These are phyloP conservation scores for Euschistus heros DNA, from an alignment of 1,140 invertebrate species.

Conservation along the genomic window DNA sequence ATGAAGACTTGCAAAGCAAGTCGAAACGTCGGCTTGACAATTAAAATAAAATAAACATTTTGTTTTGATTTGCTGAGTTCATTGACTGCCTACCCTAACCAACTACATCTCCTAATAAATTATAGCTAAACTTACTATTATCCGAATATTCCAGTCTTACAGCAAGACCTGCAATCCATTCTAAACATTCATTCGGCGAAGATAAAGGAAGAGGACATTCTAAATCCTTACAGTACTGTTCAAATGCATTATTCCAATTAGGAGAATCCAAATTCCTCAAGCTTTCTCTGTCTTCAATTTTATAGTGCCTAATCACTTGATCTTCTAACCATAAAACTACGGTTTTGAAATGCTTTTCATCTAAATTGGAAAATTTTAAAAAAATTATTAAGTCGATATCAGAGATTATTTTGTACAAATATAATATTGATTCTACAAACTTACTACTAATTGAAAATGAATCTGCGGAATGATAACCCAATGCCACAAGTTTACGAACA, in stretches of 20 bases:
- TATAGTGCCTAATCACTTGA: conserved; percentile 83
- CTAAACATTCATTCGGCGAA: conserved; percentile 51
- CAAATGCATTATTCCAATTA: conserved; percentile 61
- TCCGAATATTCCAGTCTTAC: conserved; percentile 72
- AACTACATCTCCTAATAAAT: neutral
- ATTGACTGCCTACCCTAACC: too few relatives aligned
- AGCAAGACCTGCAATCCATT: conserved; percentile 79
- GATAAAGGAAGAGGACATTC: conserved; percentile 45
- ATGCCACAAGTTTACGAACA: conserved; percentile 56
- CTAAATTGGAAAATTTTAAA: conserved; percentile 38
- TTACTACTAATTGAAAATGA: conserved; percentile 54
- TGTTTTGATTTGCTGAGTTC: too few relatives aligned
- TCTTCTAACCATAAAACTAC: conserved; percentile 86
- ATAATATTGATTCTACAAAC: conserved; percentile 10
- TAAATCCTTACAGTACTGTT: conserved; percentile 65
- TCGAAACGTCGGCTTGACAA: too few relatives aligned
- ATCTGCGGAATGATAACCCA: conserved; percentile 61
- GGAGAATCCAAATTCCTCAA: conserved; percentile 51
- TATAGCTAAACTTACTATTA: conserved; percentile 48
- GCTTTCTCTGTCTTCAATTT: conserved; percentile 64
- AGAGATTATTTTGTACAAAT: neutral
- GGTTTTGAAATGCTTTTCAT: conserved; percentile 65
- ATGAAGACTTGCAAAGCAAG: too few relatives aligned
- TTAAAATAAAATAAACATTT: too few relatives aligned
- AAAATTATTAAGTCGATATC: neutral